Percentiles rank a stretch among this genome's conserved stretches.
Conservation (phyloP, 2,113 vertebrate genomes). For the Petromus typicus region DNA sequence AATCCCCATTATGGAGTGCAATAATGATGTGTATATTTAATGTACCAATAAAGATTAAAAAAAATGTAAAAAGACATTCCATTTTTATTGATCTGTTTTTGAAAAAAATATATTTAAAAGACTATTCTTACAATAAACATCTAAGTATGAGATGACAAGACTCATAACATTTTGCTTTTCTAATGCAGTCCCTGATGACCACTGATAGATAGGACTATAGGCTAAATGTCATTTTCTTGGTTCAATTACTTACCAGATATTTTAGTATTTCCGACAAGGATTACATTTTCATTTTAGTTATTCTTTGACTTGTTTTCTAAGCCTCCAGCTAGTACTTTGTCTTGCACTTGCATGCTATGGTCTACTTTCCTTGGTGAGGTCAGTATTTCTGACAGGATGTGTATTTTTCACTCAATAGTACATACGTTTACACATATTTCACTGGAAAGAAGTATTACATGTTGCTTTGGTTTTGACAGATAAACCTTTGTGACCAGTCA, state of each 20-base stretch:
- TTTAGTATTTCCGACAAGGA: slow-evolving; percentile 60
- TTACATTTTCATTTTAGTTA: slow-evolving; percentile 46
- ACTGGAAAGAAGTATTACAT: slow-evolving; percentile 43
- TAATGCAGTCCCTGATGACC: slow-evolving; percentile 5
- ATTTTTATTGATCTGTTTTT: neutral
- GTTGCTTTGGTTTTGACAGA: slow-evolving; percentile 49
- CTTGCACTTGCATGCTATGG: slow-evolving; percentile 41
- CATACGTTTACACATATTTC: slow-evolving; percentile 64
- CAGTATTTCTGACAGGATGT: slow-evolving; percentile 70
- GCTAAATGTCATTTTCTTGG: slow-evolving; percentile 62
- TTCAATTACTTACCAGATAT: slow-evolving; percentile 55
- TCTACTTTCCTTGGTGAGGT: slow-evolving; percentile 57
- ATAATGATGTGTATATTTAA: no score
- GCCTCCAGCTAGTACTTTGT: slow-evolving; percentile 63
- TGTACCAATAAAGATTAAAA: no score
- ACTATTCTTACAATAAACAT: slow-evolving; percentile 22
- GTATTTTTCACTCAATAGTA: slow-evolving; percentile 57
- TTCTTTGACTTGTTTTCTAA: slow-evolving; percentile 64
- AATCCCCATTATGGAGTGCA: no score
- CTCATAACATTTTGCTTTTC: neutral
- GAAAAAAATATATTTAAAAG: neutral
- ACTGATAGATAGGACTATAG: neutral
- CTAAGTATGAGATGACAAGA: slow-evolving; percentile 31
- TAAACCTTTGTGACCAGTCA: slow-evolving; percentile 61
- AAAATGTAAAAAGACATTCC: neutral